Evolutionary conservation across 2,888 invertebrate genomes (phyloP), one percentile per base, ranked within the genome.

Genomic region (Drosophila stalkeri): DNA sequence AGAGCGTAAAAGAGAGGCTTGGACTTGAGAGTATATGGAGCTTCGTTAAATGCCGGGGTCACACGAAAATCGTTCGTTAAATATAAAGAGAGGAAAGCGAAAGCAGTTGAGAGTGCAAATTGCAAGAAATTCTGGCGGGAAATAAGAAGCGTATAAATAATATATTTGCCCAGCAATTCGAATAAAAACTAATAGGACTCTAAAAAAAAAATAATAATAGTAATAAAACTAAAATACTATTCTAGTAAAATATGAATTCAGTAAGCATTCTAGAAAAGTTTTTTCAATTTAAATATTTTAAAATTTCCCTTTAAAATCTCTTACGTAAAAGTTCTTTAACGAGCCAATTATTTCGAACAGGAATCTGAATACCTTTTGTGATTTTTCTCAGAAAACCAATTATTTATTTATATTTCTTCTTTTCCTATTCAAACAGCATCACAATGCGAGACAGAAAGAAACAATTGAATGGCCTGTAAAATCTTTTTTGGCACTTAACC

Each of bases 351-450:
- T 75, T 61, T 47, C 23, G 31, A 27, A 60, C 33, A 51, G 12
- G 41, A 16, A 23, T 23, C 37, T 6, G 16, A 39, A 59, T 69
- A 37, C 51, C 43, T 75, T 41, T 59, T 73, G 44, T 63, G 27
- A 18, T 20, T 27, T 49, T 63, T 60, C 54, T 41, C 20, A 51
- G 60, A 75, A 72, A 64, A 51, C 49, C n/a, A 54, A 60, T 47
- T 44, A 46, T 41, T n/a, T 41, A 41, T 43, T 18, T 44, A 18
- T 44, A 37, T 43, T 7, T 44, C 1, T 6, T 27, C 1, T 16
- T 61, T 62, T 69, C n/a, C 68, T 41, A 59, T 64, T 71, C 64
- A 47, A 54, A 44, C 55, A 44, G 8, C 51, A 57, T 47, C 69
- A 70, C 31, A 55, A 60, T 31, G n/a, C 37, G 20, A 51, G 39